These are phyloP conservation scores for Zosterops lateralis DNA, from an alignment of 2,113 vertebrate genomes.

Conservation along the genomic window DNA sequence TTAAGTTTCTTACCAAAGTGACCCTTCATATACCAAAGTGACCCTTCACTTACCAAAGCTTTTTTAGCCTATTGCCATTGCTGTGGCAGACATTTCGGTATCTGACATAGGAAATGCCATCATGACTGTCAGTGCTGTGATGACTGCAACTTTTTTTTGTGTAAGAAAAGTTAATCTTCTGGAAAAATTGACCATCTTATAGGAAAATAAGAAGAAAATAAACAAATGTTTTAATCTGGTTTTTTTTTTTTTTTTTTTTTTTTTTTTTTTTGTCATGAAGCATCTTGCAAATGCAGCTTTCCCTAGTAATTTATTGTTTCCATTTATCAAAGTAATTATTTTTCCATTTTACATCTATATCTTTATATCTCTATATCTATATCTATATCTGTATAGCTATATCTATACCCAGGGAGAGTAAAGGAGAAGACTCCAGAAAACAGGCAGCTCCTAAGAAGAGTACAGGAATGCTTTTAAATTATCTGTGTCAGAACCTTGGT, in stretches of 20 bases:
- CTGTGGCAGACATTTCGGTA: not conserved
- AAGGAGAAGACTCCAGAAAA: not conserved
- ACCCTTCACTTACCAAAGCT: not conserved
- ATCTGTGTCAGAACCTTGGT: not conserved
- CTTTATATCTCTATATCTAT: not conserved
- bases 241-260: too few relatives aligned
- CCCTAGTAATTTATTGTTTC: not conserved
- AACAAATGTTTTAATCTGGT: accelerated
- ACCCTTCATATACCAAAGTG: not conserved
- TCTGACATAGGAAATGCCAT: not conserved
- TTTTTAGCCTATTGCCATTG: not conserved
- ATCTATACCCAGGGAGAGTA: not conserved
- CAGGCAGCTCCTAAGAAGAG: not conserved
- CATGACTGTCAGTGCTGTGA: not conserved
- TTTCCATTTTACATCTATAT: not conserved
- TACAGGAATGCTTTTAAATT: not conserved
- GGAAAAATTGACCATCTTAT: not conserved
- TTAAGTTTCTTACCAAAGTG: not conserved
- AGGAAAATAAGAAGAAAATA: not conserved
- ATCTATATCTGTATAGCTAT: too few relatives aligned
- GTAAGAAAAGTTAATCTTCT: not conserved
- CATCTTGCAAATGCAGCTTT: not conserved
- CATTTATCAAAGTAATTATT: not conserved
- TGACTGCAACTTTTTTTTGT: not conserved
- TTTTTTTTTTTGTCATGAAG: not conserved